Evolutionary conservation across 1,140 invertebrate genomes (phyloP).

Genomic region (Rhagoletis zephyria): DNA sequence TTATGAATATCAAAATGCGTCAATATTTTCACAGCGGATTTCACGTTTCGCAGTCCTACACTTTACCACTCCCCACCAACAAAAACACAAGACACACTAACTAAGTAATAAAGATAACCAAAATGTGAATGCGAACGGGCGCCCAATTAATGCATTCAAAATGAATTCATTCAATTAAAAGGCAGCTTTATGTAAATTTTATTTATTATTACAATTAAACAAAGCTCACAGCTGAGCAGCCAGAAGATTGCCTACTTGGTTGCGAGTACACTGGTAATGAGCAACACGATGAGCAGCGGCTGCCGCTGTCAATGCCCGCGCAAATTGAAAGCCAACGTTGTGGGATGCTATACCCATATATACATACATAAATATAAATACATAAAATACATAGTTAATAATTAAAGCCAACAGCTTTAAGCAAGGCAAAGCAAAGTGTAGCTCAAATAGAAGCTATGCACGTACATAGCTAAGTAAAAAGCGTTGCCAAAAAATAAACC

Average conservation of each 20-base stretch:
- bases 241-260: slow-evolving; percentile 21
- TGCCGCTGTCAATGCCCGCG: slow-evolving; percentile 14
- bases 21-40: neutral
- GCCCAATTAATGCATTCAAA: slow-evolving; percentile 49
- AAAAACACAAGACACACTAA: neutral
- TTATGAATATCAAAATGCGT: slow-evolving; percentile 23
- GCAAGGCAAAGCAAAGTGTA: slow-evolving; percentile 1
- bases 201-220: slow-evolving; percentile 51
- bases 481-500: slow-evolving; percentile 37
- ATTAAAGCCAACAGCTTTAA: neutral
- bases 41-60: too few relatives aligned
- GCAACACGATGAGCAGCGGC: neutral
- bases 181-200: slow-evolving; percentile 51
- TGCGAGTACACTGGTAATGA: slow-evolving; percentile 10
- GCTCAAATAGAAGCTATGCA: neutral
- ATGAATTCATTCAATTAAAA: slow-evolving; percentile 49
- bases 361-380: too few relatives aligned
- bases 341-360: neutral
- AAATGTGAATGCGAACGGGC: slow-evolving; percentile 21
- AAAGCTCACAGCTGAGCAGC: slow-evolving; percentile 10
- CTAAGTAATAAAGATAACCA: neutral
- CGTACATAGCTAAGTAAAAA: neutral
- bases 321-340: slow-evolving; percentile 16
- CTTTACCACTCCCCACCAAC: neutral
- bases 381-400: neutral